A percentile compares a stretch with the other conserved stretches of the same genome.
These are phyloP conservation scores for Gadopsis bispinosus DNA, from an alignment of 2,797 vertebrate genomes.

Conservation along the genomic window DNA sequence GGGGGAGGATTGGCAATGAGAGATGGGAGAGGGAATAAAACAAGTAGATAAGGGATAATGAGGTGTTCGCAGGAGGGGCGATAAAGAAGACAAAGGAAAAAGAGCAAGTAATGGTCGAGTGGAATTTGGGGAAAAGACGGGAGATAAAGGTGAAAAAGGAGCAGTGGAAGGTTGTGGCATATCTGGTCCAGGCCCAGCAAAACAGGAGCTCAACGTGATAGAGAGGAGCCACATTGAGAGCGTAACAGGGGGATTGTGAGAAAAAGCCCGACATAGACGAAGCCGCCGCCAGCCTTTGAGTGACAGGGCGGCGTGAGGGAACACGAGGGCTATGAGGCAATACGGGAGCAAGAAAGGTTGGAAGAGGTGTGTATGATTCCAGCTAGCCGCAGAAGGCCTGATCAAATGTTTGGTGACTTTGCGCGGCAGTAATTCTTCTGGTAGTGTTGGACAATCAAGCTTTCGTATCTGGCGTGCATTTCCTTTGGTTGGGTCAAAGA, in stretches of 20 bases:
- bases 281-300: conserved; percentile 47
- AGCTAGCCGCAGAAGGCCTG: neutral
- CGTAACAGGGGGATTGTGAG: conserved; percentile 35
- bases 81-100: conserved; percentile 55
- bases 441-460: neutral
- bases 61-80: conserved; percentile 65
- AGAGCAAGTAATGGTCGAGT: conserved; percentile 52
- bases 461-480: neutral
- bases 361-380: neutral
- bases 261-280: conserved; percentile 34
- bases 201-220: conserved; percentile 29
- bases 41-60: conserved; percentile 77
- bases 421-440: neutral
- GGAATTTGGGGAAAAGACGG: conserved; percentile 56
- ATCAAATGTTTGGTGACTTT: neutral
- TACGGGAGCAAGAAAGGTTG: neutral
- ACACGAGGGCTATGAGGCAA: conserved; percentile 1
- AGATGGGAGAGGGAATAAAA: conserved; percentile 67
- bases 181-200: conserved; percentile 42
- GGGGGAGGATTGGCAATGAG: conserved; percentile 38
- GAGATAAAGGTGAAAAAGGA: conserved; percentile 68
- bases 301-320: conserved; percentile 32
- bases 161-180: conserved; percentile 27
- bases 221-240: conserved; percentile 31
- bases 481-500: neutral